Base-by-base conservation (phyloP, 2,113 vertebrate genomes). In the Eubucco bourcierii region DNA sequence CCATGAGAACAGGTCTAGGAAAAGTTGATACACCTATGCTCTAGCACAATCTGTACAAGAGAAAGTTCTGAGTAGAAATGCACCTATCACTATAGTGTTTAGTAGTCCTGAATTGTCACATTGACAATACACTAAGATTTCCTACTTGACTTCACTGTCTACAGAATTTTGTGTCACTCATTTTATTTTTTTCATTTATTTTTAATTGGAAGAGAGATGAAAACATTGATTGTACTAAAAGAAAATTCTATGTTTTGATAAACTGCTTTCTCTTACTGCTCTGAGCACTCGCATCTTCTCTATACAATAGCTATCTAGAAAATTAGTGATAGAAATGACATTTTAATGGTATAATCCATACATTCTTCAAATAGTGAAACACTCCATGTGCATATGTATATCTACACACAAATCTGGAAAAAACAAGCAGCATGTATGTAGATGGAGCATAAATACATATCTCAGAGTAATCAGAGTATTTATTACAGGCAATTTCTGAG, bases 401-500 rank as follows among this genome's bases (percentile, higher is more conserved):
- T 34, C 18, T 55, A 83, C 12, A 64, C 11, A 67, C 4, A 44
- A 65, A 70, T 33, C 39, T 44, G 4, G 29, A 39, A 73, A 66
- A 92, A 85, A 80, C 12, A 72, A 41, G 8, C 9, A 78, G 24
- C 21, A 81, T 12, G 76, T 44, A 70, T 10, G 67, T 1, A 3
- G 4, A 64, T 1, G 2, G 4, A 64, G 3, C 41, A 80, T 29
- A 72, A 92, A 71, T 46, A 56, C 17, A 72, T 5, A 1, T 17
- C 78, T 55, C 37, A 67, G 74, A 77, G 21, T 78, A 86, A 71
- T 53, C 33, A 21, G 18, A 94, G 1, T 64, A 91, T 77, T 80
- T 64, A 84, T 14, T 88, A 34, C n/a, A 78, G 44, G 18, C 61
- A 71, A 46, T 84, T 88, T 92, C 83, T 87, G 59, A 71, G 75